Percentiles rank a stretch among this genome's conserved stretches.
Conservation (phyloP, 2,888 invertebrate genomes). For the Lithophane leautieri region DNA sequence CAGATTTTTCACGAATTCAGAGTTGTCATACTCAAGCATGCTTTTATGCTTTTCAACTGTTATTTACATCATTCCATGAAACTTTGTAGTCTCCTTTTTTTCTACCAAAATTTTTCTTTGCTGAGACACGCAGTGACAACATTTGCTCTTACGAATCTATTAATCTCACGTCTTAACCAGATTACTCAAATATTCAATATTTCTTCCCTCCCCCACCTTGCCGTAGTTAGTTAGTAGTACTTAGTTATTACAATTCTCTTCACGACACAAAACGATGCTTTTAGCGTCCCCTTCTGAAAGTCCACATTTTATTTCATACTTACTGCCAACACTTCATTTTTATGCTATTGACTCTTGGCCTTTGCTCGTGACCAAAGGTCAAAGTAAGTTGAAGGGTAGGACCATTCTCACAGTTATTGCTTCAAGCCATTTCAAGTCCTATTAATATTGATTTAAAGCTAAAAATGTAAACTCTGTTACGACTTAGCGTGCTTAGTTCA, state of each 20-base stretch:
- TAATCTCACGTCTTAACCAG: neutral
- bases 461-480: constrained; percentile 5
- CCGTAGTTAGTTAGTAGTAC: too few relatives aligned
- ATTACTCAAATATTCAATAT: constrained; percentile 1
- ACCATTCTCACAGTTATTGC: constrained; percentile 31
- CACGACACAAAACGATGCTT: constrained; percentile 43
- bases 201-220: neutral
- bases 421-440: constrained; percentile 33
- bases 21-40: neutral
- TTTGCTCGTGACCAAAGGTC: constrained; percentile 37
- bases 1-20: neutral
- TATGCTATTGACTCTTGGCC: constrained; percentile 53
- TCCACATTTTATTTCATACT: constrained; percentile 46
- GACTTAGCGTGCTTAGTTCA: constrained; percentile 20
- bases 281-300: constrained; percentile 30
- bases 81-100: neutral
- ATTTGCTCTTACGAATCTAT: neutral
- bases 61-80: neutral
- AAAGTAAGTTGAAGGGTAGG: constrained; percentile 25
- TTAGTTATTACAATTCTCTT: constrained; percentile 41
- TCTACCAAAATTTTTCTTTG: too few relatives aligned
- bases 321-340: constrained; percentile 45
- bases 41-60: neutral
- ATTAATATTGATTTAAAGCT: constrained; percentile 32
- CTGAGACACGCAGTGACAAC: neutral